A percentile compares a stretch with the other conserved stretches of the same genome.
Evolutionary conservation across 2,797 vertebrate genomes (phyloP).

Genomic region (Florisuga fusca): DNA sequence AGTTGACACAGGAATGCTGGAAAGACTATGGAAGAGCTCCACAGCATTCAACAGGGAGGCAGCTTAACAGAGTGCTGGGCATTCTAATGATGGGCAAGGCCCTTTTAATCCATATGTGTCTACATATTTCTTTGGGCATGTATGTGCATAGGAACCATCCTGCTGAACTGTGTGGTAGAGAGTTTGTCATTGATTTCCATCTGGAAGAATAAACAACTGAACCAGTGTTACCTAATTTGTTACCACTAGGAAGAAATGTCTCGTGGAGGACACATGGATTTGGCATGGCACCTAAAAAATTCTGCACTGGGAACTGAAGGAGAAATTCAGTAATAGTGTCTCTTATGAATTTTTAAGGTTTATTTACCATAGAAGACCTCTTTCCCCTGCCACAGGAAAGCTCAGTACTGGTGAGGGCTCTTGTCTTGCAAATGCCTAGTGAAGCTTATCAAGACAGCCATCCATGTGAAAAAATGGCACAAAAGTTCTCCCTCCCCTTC

Average conservation of each 20-base stretch:
- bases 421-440: neutral
- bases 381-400: neutral
- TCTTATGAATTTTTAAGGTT: neutral
- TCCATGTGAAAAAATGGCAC: neutral
- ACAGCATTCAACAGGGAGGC: neutral
- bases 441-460: neutral
- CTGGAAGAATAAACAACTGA: neutral
- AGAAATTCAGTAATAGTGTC: neutral
- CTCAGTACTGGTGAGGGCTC: neutral
- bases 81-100: neutral
- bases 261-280: neutral
- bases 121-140: neutral
- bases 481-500: neutral
- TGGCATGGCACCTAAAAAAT: neutral
- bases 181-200: neutral
- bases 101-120: neutral
- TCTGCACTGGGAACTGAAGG: neutral
- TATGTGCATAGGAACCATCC: neutral
- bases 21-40: neutral
- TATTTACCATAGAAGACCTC: neutral
- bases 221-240: neutral
- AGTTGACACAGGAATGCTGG: accelerated
- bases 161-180: neutral
- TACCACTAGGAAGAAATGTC: neutral
- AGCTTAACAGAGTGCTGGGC: neutral